These are phyloP conservation scores for Noctua comes DNA, from an alignment of 2,888 invertebrate species.

Conservation along the genomic window DNA sequence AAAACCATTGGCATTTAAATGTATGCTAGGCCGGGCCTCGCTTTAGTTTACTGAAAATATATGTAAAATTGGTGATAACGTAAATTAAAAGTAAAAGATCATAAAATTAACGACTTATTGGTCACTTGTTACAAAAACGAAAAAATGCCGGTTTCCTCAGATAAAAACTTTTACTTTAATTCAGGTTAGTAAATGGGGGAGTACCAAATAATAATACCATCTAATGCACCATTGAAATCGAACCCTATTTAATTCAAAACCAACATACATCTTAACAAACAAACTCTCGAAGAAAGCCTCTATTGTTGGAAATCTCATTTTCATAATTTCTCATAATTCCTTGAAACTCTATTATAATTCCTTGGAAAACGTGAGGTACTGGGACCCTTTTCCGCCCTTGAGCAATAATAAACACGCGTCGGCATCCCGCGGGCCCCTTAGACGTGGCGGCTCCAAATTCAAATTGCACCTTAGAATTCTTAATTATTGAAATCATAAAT, in stretches of 20 bases:
- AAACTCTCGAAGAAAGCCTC: conserved; percentile 52
- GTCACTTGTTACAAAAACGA: not conserved
- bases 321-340: conserved; percentile 80
- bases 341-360: conserved; percentile 83
- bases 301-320: conserved; percentile 68
- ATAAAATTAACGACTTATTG: not conserved
- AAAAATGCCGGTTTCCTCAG: not conserved
- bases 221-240: conserved; percentile 16
- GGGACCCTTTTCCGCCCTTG: conserved; percentile 85
- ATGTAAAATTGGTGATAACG: not conserved
- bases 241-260: conserved; percentile 20
- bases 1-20: not conserved
- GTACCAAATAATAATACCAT: conserved; percentile 12
- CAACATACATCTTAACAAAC: conserved; percentile 49
- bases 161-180: not conserved
- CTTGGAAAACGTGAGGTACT: conserved; percentile 84
- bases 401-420: conserved; percentile 89
- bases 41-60: not conserved
- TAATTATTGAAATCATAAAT: conserved; percentile 91
- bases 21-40: not conserved
- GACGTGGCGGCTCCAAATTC: conserved; percentile 86
- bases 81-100: not conserved
- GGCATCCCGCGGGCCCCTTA: conserved; percentile 84
- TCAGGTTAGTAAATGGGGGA: not conserved
- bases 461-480: conserved; percentile 91